Evolutionary conservation across 2,888 invertebrate species (phyloP).

Genomic region (Drosophila eohydei): DNA sequence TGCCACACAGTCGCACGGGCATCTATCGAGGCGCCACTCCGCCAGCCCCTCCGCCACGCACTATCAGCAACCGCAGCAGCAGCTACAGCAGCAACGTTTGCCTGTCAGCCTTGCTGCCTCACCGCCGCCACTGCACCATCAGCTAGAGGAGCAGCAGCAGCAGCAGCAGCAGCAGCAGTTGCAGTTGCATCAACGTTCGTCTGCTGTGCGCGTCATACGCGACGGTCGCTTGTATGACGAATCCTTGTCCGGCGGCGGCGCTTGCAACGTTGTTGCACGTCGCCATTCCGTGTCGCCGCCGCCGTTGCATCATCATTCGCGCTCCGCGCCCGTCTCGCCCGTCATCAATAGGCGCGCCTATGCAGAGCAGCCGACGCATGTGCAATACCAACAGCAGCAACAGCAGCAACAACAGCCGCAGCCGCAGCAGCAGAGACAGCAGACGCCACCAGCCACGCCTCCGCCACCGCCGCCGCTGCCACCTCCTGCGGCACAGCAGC

Average conservation of each 20-base stretch:
- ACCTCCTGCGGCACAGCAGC: constrained; percentile 50
- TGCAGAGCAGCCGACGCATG: constrained; percentile 47
- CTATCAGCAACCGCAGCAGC: constrained; percentile 58
- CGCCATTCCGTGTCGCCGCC: constrained; percentile 78
- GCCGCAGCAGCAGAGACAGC: constrained; percentile 44
- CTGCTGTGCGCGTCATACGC: constrained; percentile 84
- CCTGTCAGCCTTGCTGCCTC: constrained; percentile 20
- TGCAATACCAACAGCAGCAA: constrained; percentile 73
- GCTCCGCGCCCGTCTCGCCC: constrained; percentile 77
- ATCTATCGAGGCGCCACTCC: constrained; percentile 77
- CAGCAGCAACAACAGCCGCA: constrained; percentile 1
- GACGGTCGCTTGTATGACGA: constrained; percentile 85
- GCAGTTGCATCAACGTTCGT: constrained; percentile 4
- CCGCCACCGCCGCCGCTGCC: constrained; percentile 42
- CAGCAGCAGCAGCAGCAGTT: constrained; percentile 43
- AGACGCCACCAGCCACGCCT: constrained; percentile 39
- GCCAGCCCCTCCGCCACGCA: constrained; percentile 77
- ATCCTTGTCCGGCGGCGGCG: constrained; percentile 30
- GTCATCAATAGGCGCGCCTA: constrained; percentile 71
- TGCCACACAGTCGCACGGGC: constrained; percentile 38
- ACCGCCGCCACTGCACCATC: constrained; percentile 42
- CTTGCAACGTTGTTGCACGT: constrained; percentile 47
- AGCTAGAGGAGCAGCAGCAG: constrained; percentile 29
- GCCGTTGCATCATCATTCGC: constrained; percentile 79
- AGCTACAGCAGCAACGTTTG: constrained; percentile 9